A percentile compares a stretch with the other conserved stretches of the same genome.
These are phyloP conservation scores for Drosophila rellima DNA, from an alignment of 2,888 invertebrate species.

Conservation along the genomic window DNA sequence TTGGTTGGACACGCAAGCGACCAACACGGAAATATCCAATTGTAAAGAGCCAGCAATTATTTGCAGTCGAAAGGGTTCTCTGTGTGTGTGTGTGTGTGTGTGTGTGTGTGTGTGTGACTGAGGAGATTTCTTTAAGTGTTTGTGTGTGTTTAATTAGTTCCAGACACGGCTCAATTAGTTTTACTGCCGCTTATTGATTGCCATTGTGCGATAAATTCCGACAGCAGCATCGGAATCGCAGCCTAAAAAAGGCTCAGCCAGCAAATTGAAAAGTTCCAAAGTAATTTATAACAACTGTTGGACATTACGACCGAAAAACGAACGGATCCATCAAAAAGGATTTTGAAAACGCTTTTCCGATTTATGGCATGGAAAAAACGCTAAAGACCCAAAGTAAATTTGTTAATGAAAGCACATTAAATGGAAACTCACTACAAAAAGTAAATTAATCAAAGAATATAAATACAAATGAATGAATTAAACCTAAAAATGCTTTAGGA, in stretches of 20 bases:
- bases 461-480: too few species aligned
- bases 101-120: not conserved
- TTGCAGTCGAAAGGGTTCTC: conserved; percentile 26
- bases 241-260: conserved; percentile 10
- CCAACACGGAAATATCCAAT: conserved; percentile 47
- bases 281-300: conserved; percentile 44
- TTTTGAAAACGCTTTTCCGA: conserved; percentile 21
- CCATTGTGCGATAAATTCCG: conserved; percentile 64
- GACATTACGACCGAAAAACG: conserved; percentile 9
- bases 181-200: conserved; percentile 69
- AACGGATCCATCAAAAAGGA: conserved; percentile 16
- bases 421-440: not conserved
- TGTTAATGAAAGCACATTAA: conserved; percentile 4
- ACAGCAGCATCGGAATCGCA: conserved; percentile 14
- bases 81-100: not conserved
- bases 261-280: conserved; percentile 64
- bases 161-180: conserved; percentile 73
- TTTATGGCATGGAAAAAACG: conserved; percentile 9
- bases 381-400: conserved; percentile 8
- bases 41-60: conserved; percentile 64
- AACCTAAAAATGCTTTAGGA: too few species aligned
- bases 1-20: conserved; percentile 43
- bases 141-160: conserved; percentile 70
- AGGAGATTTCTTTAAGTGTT: not conserved
- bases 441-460: conserved; percentile 3